Base-by-base conservation (phyloP, 2,113 vertebrate genomes). In the Rhinopomastus cyanomelas region DNA sequence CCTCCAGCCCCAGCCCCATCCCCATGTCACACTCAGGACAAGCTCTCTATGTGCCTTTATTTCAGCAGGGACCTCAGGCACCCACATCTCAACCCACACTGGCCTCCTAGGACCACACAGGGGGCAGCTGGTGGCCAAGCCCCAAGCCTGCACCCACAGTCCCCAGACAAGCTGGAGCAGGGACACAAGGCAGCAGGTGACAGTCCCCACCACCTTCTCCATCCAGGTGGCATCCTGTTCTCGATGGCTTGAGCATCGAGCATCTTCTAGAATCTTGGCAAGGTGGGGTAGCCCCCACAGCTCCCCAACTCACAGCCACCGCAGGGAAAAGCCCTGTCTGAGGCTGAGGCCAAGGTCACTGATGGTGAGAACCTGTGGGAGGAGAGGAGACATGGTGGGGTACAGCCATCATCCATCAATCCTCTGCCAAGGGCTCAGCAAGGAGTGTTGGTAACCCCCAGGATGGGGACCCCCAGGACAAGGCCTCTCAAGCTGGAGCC, bases 261-360 rank as follows among this genome's bases (percentile, higher is more conserved):
- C 52, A 30, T 8, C 57, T 81, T 44, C 52, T 0, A 0, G 15
- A 42, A 2, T 77, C 30, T 75, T 5, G 3, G 59, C 0, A 0
- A 51, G 65, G 16, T 9, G 25, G 6, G 62, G 34, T 48, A 32
- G 18, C 39, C 19, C 8, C 44, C 8, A 4, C 0, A 0, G 23
- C 11, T 16, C 46, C 61, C 32, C 2, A 3, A n/a, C 32, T 96
- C 95, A 98, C 81, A 96, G 92, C 98, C 98, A 98, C 87, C 55
- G 97, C 95, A 98, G 94, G 60, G 97, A 98, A 96, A 99, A 98
- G 94, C 97, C 97, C 87, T 96, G 96, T 90, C 64, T 97, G 81
- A 99, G 98, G 68, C 92, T 97, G 48, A 98, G 96, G 49, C 96
- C 94, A 1, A 99, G 96, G 72, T 97, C 73, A 8, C 85, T 79